Evolutionary conservation across 2,888 invertebrate genomes (phyloP), one percentile per base, ranked within the genome.

Genomic region (Hypercompe scribonia): DNA sequence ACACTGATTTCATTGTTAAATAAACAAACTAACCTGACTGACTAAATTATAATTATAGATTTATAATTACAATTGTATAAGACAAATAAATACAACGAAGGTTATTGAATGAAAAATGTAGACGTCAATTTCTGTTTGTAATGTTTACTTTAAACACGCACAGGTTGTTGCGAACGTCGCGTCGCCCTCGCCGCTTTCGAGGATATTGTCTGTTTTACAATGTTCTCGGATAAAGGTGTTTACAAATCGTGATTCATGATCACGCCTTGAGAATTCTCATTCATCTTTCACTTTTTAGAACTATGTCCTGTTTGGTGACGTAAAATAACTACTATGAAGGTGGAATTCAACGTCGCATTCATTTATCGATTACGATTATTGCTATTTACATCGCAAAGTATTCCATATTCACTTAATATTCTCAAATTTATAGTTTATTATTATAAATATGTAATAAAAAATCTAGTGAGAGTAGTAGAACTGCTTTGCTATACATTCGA

Each of bases 201-300:
- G 76, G 79, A 76, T 74, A 78, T 78, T 72, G 71, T 70, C 50
- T 68, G 81, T 75, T 81, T 72, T 54, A 74, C 68, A 74, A 77
- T 75, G 68, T 75, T 81, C 68, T 74, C 64, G 72, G 68, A 80
- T 75, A 76, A 79, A 82, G 72, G 78, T 66, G 67, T 81, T 82
- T 82, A 82, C 75, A 81, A 63, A 69, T 68, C 71, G 73, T 80
- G 84, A 82, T 84, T 84, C 78, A 80, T 74, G 78, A 84, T 75
- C 79, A 73, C 74, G 79, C 74, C 73, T 69, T 77, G 69, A 31
- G 58, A 76, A 79, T 75, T 80, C 74, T 73, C 80, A 82, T 78
- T 82, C 80, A 78, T 78, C 75, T 81, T 82, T 81, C 78, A 74
- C 76, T 74, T 78, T 78, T 76, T 72, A 36, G 33, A 61, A 34